Percentiles rank a stretch among this genome's conserved stretches.
phyloP scores from a whole-genome alignment of 2,113 vertebrate species.

The Etheostoma spectabile region DNA sequence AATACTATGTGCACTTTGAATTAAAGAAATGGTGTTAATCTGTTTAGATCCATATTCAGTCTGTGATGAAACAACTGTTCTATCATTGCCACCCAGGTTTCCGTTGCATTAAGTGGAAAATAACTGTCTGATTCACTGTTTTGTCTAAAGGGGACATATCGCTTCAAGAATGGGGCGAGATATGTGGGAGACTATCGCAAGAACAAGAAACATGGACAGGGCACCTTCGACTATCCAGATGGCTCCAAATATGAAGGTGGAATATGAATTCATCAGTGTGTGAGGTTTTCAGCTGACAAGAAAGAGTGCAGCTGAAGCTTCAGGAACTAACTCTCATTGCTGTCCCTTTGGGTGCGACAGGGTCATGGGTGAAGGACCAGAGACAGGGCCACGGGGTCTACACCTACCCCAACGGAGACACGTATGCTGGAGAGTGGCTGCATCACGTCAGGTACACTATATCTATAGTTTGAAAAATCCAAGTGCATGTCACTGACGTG shows the following conservation, averaged over 20 bases:
- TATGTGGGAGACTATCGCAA: constrained; percentile 88
- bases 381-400: constrained; percentile 90
- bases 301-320: background rate
- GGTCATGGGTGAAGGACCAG: constrained; percentile 89
- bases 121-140: background rate
- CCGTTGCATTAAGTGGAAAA: background rate
- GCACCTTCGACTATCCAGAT: constrained; percentile 93
- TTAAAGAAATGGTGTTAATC: background rate
- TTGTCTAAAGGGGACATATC: constrained; percentile 90
- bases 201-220: constrained; percentile 92
- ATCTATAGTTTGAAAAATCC: background rate
- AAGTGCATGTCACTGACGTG: background rate
- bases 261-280: background rate
- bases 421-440: constrained; percentile 92
- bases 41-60: background rate
- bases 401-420: constrained; percentile 90
- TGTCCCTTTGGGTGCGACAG: constrained; percentile 70
- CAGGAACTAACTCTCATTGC: background rate
- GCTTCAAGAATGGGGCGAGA: constrained; percentile 89
- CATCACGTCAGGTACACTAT: constrained; percentile 83
- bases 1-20: background rate
- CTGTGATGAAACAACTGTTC: background rate
- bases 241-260: constrained; percentile 95
- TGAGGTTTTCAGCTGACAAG: background rate
- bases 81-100: too few relatives aligned